A percentile compares a stretch with the other conserved stretches of the same genome.
These are phyloP conservation scores for Nipponacmea schrenckii DNA, from an alignment of 2,888 invertebrate genomes.

Conservation along the genomic window DNA sequence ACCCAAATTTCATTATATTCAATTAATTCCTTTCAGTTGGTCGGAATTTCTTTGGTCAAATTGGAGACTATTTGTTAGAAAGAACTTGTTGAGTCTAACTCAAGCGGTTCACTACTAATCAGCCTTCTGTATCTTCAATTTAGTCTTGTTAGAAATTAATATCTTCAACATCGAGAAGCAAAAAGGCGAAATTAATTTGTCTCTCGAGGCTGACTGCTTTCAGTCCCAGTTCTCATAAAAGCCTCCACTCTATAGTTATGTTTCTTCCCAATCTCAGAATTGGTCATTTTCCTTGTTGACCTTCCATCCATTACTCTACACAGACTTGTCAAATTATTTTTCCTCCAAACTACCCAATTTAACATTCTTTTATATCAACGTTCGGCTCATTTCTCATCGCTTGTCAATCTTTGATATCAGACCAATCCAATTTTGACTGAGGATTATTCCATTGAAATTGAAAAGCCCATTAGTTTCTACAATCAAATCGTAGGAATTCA, in stretches of 20 bases:
- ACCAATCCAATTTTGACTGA: conserved; percentile 5
- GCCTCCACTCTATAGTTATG: neutral
- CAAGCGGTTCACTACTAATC: too few species aligned
- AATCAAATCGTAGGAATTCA: conserved; percentile 5
- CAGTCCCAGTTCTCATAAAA: neutral
- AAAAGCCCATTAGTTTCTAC: neutral
- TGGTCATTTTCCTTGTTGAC: conserved; percentile 3
- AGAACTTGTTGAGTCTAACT: too few species aligned
- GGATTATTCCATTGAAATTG: conserved; percentile 4
- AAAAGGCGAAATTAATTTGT: conserved; percentile 8
- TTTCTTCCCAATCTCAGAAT: neutral
- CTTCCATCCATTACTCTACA: neutral
- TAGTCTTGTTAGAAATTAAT: conserved; percentile 6
- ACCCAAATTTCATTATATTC: too few species aligned
- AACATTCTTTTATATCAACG: conserved; percentile 3
- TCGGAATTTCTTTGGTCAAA: too few species aligned
- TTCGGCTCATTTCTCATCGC: conserved; percentile 3
- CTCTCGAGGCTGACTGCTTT: conserved; percentile 6
- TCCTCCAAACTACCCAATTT: conserved; percentile 5
- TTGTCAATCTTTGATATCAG: conserved; percentile 4
- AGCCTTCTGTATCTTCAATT: neutral
- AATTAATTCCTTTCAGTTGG: too few species aligned
- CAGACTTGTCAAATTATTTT: conserved; percentile 9
- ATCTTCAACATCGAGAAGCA: neutral
- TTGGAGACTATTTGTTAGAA: too few species aligned